Percentiles rank a stretch among this genome's conserved stretches.
These are phyloP conservation scores for Alauda arvensis DNA, from an alignment of 2,797 vertebrate genomes.

Conservation along the genomic window DNA sequence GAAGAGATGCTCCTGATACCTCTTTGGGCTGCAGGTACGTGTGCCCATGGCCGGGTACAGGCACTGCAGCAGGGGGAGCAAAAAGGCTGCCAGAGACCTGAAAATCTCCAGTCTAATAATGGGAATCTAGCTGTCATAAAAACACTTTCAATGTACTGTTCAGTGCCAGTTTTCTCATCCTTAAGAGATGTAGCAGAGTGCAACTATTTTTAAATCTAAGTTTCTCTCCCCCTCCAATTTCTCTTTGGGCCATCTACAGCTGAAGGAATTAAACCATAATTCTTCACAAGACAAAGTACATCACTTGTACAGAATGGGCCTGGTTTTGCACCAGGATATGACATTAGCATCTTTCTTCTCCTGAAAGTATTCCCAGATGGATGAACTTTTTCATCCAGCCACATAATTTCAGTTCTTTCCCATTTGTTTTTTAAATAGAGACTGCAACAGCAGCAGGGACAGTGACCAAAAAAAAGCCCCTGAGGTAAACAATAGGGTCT, in stretches of 20 bases:
- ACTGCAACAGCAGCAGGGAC: neutral
- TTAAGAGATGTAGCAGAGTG: neutral
- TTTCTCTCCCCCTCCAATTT: neutral
- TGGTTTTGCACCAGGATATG: neutral
- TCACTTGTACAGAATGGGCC: neutral
- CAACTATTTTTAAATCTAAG: conserved; percentile 7
- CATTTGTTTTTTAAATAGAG: neutral
- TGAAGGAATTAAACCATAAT: neutral
- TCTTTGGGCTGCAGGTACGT: neutral
- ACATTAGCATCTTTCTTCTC: neutral
- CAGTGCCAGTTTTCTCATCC: neutral
- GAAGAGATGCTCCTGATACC: neutral
- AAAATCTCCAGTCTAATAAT: neutral
- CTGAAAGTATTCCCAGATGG: neutral
- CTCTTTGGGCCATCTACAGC: neutral
- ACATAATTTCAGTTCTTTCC: neutral
- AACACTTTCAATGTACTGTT: neutral
- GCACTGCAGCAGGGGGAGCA: neutral
- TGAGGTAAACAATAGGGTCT: neutral
- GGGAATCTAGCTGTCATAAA: neutral
- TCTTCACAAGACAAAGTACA: neutral
- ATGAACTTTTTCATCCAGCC: neutral
- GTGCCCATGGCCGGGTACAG: neutral
- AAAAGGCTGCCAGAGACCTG: neutral
- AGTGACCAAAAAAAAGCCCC: neutral